Conservation (phyloP, 2,888 invertebrate species). For the Chrysomela aeneicollis region DNA sequence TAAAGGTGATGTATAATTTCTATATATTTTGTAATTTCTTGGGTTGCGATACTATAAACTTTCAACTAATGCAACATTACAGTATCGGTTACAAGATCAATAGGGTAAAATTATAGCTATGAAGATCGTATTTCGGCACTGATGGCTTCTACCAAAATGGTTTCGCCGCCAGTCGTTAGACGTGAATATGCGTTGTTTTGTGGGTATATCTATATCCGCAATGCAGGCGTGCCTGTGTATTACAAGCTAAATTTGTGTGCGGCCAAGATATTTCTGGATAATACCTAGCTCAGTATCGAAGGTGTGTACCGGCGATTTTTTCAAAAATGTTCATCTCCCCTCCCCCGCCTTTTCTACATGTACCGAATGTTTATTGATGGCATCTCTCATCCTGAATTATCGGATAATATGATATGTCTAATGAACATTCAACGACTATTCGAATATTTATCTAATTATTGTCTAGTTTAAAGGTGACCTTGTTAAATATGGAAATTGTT, state of each 20-base stretch:
- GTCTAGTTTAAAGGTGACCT: conserved; percentile 45
- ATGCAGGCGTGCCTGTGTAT: conserved; percentile 62
- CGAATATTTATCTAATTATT: conserved; percentile 26
- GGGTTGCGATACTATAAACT: conserved; percentile 14
- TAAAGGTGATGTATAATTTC: background rate
- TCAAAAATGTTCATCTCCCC: conserved; percentile 51
- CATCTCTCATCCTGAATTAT: conserved; percentile 40
- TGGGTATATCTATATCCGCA: conserved; percentile 59
- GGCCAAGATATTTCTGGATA: conserved; percentile 59
- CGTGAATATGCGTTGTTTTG: conserved; percentile 61
- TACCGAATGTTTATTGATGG: conserved; percentile 49
- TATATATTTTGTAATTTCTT: background rate
- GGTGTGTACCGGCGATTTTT: conserved; percentile 46
- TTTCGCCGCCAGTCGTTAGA: conserved; percentile 62
- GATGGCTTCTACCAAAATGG: conserved; percentile 61
- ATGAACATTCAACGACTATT: conserved; percentile 36
- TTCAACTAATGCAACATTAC: background rate
- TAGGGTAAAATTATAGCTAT: conserved; percentile 32
- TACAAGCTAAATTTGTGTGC: conserved; percentile 58
- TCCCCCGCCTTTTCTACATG: conserved; percentile 54
- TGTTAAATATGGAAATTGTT: conserved; percentile 41
- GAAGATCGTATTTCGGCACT: conserved; percentile 48
- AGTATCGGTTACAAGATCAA: background rate
- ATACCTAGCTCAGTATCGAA: conserved; percentile 52
- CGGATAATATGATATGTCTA: conserved; percentile 44